Conservation (phyloP, 92 coral and sea anemone species). For the Siderastrea siderea region DNA sequence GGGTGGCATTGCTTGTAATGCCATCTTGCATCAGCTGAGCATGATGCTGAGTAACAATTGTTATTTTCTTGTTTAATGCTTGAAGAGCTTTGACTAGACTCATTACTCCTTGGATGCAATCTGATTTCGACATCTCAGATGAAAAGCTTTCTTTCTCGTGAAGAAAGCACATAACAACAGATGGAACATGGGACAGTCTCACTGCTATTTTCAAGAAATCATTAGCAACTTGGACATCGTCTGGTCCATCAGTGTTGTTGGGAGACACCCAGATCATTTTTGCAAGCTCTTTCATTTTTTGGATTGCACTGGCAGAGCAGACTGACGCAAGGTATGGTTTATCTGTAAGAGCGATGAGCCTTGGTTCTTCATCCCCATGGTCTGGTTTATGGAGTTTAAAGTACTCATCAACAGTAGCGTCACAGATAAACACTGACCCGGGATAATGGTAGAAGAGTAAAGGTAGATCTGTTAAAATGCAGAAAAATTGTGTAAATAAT, state of each 20-base stretch:
- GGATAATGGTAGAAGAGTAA: constrained; percentile 85
- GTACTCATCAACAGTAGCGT: constrained; percentile 69
- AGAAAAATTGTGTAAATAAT: no score
- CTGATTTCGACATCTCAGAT: constrained; percentile 16
- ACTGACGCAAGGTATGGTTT: constrained; percentile 81
- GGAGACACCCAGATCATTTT: constrained; percentile 49
- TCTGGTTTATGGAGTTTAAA: constrained; percentile 76
- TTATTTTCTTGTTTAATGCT: constrained; percentile 77
- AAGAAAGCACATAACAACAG: constrained; percentile 82
- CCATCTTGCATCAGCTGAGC: background rate
- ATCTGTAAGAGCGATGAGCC: constrained; percentile 69
- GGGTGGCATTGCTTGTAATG: background rate
- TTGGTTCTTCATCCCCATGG: constrained; percentile 78
- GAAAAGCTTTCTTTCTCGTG: constrained; percentile 18
- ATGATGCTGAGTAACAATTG: constrained; percentile 58
- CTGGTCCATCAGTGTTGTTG: constrained; percentile 57
- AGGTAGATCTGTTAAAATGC: constrained; percentile 56
- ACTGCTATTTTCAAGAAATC: constrained; percentile 79
- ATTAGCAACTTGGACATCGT: constrained; percentile 22
- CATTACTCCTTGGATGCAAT: constrained; percentile 80
- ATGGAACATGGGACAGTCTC: constrained; percentile 78
- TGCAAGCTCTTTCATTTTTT: constrained; percentile 65
- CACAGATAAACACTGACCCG: constrained; percentile 88
- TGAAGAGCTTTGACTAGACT: constrained; percentile 85
- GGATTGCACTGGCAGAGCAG: constrained; percentile 70